Conservation (phyloP, 2,797 vertebrate genomes). For the Intellagama lesueurii region DNA sequence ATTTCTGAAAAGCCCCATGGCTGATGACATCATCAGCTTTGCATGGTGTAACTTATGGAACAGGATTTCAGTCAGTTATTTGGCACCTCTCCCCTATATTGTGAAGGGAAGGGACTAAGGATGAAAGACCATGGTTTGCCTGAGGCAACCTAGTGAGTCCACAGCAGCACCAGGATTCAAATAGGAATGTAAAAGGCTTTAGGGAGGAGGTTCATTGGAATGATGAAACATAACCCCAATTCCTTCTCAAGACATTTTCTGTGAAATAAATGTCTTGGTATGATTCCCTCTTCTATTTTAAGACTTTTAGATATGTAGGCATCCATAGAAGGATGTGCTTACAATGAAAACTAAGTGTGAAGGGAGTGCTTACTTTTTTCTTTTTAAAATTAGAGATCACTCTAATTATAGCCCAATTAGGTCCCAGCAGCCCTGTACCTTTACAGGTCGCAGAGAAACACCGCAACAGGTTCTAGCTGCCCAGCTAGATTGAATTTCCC, state of each 20-base stretch:
- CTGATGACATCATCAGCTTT: too few relatives aligned
- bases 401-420: neutral
- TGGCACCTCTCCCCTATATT: too few relatives aligned
- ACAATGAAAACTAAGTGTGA: neutral
- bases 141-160: neutral
- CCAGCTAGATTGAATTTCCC: neutral
- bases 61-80: too few relatives aligned
- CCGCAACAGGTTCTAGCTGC: neutral
- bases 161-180: too few relatives aligned
- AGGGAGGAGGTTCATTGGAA: too few relatives aligned
- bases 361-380: neutral
- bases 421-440: too few relatives aligned
- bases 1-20: neutral
- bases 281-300: neutral
- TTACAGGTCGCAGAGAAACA: neutral
- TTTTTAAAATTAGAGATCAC: neutral
- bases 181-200: too few relatives aligned
- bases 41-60: too few relatives aligned
- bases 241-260: neutral
- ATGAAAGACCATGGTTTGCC: neutral
- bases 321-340: neutral
- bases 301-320: neutral
- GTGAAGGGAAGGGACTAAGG: neutral
- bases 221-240: neutral
- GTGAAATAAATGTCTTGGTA: neutral